Evolutionary conservation across 2,797 vertebrate genomes (phyloP), one percentile per base, ranked within the genome.

Genomic region (Babyrousa celebensis): DNA sequence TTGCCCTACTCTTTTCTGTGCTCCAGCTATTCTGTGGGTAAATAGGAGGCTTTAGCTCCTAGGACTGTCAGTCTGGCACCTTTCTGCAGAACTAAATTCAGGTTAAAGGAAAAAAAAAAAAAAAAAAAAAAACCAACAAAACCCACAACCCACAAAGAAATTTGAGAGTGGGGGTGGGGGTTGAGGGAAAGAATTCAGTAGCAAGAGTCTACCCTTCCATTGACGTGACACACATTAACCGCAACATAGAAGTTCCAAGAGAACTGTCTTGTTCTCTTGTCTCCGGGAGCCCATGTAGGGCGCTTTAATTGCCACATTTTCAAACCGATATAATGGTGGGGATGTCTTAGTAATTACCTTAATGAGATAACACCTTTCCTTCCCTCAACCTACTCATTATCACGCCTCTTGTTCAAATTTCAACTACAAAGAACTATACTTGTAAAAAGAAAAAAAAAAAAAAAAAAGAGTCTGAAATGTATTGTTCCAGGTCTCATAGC

Each of bases 301-400:
- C 98, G 97, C 99, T 99, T 99, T 99, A 99, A 99, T 99, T 99
- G 99, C 99, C 99, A 99, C 99, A 99, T 99, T 99, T 99, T 99
- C 99, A 99, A 99, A 99, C 99, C 98, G 99, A 99, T 99, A 99
- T 99, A 99, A 99, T 99, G 99, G 99, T 98, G 98, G 99, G 98
- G 98, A 99, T 99, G 99, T 99, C 99, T 99, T 99, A 99, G 99
- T 99, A 99, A 99, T 99, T 99, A 99, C 99, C 99, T 99, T 99
- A 99, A 99, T 99, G 99, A 99, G 99, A 99, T 99, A 99, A 99
- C 99, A 99, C 99, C 99, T 99, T 98, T 98, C 98, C 98, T 99
- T 99, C 99, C 98, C 98, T 99, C 99, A 99, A 99, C 99, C 99
- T 98, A 99, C 99, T 99, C 99, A 99, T 99, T 99, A 99, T 99